phyloP scores from a whole-genome alignment of 2,113 vertebrate species.

The Tenrec ecaudatus region DNA sequence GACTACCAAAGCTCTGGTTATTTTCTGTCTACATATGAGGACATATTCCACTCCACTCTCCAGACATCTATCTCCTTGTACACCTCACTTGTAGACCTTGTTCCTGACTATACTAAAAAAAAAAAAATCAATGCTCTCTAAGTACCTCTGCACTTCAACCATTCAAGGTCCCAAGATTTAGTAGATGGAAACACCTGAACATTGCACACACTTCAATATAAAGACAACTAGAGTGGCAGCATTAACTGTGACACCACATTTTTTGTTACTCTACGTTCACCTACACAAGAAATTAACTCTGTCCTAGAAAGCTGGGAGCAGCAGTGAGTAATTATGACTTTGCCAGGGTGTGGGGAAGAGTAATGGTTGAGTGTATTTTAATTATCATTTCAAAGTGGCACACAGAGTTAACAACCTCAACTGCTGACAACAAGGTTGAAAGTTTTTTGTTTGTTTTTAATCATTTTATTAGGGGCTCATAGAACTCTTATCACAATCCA shows the following conservation, averaged over 20 bases:
- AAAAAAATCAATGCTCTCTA: neutral
- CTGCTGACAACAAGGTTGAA: neutral
- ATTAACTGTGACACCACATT: rapidly evolving
- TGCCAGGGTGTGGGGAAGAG: neutral
- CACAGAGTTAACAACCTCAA: neutral
- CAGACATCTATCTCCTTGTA: neutral
- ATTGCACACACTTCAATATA: neutral
- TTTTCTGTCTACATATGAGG: neutral
- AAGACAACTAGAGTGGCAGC: neutral
- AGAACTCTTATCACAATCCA: too few species aligned
- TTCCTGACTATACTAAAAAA: neutral
- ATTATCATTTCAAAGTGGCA: neutral
- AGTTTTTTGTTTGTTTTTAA: too few species aligned
- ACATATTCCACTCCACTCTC: neutral
- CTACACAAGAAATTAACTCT: neutral
- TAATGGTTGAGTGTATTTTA: neutral
- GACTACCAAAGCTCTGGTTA: neutral
- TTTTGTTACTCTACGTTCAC: neutral
- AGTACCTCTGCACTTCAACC: neutral
- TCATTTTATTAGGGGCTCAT: too few species aligned
- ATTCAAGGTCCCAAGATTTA: neutral
- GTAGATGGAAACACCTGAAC: neutral
- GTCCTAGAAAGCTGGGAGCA: neutral
- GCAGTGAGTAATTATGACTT: neutral
- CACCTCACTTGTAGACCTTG: neutral